Conservation (phyloP, 2,113 vertebrate species). For the Gymnobelideus leadbeateri region DNA sequence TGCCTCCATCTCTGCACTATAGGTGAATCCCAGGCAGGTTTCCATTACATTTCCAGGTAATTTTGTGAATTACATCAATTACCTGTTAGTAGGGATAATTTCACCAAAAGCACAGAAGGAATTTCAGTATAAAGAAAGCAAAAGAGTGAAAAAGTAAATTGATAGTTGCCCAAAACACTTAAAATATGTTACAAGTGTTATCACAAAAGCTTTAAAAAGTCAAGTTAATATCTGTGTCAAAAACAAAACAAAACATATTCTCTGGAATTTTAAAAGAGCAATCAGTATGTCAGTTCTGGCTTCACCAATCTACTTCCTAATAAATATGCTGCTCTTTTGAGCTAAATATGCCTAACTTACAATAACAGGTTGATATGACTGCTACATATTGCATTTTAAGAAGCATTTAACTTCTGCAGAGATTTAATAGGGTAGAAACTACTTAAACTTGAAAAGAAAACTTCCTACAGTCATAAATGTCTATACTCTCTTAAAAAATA, state of each 20-base stretch:
- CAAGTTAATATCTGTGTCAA: conserved; percentile 33
- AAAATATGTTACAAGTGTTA: conserved; percentile 50
- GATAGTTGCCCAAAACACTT: conserved; percentile 31
- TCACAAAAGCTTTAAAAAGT: conserved; percentile 61
- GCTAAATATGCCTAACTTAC: conserved; percentile 29
- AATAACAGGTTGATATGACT: conserved; percentile 35
- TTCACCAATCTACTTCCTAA: conserved; percentile 54
- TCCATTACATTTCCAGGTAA: too few species aligned
- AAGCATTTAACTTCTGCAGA: conserved; percentile 43
- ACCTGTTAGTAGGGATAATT: conserved; percentile 43
- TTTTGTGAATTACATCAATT: neutral
- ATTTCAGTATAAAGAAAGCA: conserved; percentile 53
- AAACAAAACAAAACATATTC: conserved; percentile 46
- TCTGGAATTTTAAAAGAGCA: conserved; percentile 43
- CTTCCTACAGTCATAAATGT: neutral
- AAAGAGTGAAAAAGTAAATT: conserved; percentile 62
- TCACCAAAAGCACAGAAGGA: conserved; percentile 23
- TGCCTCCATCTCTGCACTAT: neutral
- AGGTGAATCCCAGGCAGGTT: neutral
- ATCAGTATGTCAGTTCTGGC: conserved; percentile 21
- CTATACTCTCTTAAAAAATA: neutral
- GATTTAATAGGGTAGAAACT: neutral
- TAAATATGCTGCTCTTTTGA: conserved; percentile 21
- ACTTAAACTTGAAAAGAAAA: neutral
- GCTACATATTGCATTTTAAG: conserved; percentile 4